Evolutionary conservation across 2,797 vertebrate species (phyloP), one percentile per base, ranked within the genome.

Genomic region (Sebastiscus tertius): DNA sequence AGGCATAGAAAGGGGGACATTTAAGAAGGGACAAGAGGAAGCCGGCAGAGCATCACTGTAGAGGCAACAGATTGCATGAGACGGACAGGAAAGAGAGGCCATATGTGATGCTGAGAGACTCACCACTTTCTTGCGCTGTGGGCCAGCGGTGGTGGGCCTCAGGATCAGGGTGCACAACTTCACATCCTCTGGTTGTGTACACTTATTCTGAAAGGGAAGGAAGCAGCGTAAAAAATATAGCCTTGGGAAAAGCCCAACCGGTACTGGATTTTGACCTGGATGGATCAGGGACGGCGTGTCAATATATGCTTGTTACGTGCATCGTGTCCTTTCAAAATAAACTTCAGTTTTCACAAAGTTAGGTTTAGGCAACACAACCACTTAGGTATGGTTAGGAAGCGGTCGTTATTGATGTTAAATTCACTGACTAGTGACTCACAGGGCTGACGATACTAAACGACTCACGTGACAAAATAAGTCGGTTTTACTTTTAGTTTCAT

Each of bases 161-260:
- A 96, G 81, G 67, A 96, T 95, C 80, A 96, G 78, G 8, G 94
- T 94, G 58, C 95, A 96, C 79, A 96, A 66, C 87, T 96, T 95
- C 65, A 96, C 95, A 56, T 96, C 96, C 71, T 96, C 96, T 29
- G 95, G 96, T 63, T 96, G 95, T 59, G 95, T 96, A 12, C 96
- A 96, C 75, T 95, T 96, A 83, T 93, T 96, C 96, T 96, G 86
- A 80, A 81, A 88, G 24, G 12, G 14, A 79, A 73, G 12, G 61
- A 55, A 58, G 46, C 8, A 36, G 8, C 1, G 29, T 4, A 31
- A 1, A 8, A n/a, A 29, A 49, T 5, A 16, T 18, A 34, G 6
- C 18, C 10, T 49, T 9, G 5, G 4, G 46, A 65, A 70, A 52
- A 55, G 11, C 12, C 2, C 18, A 60, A 22, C 10, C 0, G 2